A percentile compares a stretch with the other conserved stretches of the same genome.
Conservation (phyloP, 2,797 vertebrate genomes). For the Orientallactaga sibirica region DNA sequence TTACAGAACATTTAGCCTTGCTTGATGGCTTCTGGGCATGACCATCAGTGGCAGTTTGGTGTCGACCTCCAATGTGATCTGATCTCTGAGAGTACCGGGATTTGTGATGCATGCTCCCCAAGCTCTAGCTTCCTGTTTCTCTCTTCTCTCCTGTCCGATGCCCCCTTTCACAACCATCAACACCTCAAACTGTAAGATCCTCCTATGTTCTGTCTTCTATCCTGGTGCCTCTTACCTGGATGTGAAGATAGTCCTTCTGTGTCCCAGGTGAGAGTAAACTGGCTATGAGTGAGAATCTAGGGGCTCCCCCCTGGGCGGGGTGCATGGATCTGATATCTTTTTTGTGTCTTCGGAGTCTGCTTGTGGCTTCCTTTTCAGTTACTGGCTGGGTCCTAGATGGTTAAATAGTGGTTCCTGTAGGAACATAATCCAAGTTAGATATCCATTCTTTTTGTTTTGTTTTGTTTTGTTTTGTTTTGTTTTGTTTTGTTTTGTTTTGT, state of each 20-base stretch:
- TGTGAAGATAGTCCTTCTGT: neutral
- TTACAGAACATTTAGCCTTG: neutral
- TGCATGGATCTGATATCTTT: neutral
- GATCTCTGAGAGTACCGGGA: neutral
- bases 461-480: no score
- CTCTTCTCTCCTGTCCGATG: neutral
- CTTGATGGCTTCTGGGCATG: conserved; percentile 17
- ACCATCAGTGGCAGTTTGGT: neutral
- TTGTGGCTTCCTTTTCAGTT: conserved; percentile 26
- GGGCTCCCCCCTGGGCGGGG: neutral
- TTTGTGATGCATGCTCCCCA: neutral
- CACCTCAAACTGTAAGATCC: neutral
- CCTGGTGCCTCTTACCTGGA: neutral
- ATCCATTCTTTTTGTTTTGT: no score
- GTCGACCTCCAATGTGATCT: neutral
- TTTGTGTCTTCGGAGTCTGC: neutral
- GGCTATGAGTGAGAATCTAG: neutral
- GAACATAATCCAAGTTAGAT: no score
- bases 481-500: no score
- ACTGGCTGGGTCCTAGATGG: neutral
- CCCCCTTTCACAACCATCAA: neutral
- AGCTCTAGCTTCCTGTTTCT: neutral
- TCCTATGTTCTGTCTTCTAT: neutral
- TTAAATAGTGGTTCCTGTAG: neutral
- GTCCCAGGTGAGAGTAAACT: neutral